Conservation (phyloP, 2,113 vertebrate genomes). For the Oenanthe melanoleuca region DNA sequence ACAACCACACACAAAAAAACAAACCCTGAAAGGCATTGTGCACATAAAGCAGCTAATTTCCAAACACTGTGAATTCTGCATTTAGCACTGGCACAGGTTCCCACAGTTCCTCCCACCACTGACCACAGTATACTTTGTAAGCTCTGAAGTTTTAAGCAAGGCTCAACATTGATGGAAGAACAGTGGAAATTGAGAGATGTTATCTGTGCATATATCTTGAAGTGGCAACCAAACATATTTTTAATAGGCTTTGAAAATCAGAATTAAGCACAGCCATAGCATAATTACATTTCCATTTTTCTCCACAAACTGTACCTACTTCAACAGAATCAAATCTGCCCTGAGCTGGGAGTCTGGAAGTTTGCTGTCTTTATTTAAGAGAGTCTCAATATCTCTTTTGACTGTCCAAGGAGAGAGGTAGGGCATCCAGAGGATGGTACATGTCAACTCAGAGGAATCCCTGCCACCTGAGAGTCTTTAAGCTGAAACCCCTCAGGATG, state of each 20-base stretch:
- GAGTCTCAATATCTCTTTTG: neutral
- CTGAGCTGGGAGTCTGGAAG: neutral
- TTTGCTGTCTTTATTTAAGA: neutral
- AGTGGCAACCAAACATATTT: neutral
- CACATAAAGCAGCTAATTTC: neutral
- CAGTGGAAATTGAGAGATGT: neutral
- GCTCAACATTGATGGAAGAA: neutral
- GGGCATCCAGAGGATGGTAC: neutral
- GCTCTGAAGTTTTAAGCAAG: neutral
- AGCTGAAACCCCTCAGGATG: neutral
- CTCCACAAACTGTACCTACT: neutral
- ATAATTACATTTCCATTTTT: neutral
- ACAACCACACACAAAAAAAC: neutral
- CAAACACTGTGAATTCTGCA: neutral
- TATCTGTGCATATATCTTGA: neutral
- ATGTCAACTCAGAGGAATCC: neutral
- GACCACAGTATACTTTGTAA: neutral
- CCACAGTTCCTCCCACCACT: neutral
- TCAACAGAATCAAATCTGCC: neutral
- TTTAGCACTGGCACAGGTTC: fast-evolving
- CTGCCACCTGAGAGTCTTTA: neutral
- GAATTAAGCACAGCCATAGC: neutral
- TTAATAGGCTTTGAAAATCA: neutral
- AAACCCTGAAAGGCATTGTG: neutral
- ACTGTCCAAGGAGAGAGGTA: neutral